phyloP scores from a whole-genome alignment of 2,113 vertebrate species.

The Mungos mungo region DNA sequence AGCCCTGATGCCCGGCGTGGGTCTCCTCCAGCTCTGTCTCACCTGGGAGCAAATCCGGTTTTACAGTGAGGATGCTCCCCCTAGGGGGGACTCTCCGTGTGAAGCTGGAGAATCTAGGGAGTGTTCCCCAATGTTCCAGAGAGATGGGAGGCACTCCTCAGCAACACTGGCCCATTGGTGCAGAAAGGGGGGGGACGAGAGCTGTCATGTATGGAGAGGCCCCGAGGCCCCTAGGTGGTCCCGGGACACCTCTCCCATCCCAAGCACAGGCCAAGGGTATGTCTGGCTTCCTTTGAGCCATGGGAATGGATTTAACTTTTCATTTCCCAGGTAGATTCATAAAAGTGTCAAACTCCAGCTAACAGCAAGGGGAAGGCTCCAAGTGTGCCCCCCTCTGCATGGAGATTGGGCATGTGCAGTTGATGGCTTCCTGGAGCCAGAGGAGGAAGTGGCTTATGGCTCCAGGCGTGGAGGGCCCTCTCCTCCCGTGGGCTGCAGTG shows the following conservation, averaged over 20 bases:
- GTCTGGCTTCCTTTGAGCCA: neutral
- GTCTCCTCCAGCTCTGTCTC: neutral
- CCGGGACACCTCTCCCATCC: neutral
- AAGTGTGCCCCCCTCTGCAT: accelerated
- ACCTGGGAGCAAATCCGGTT: neutral
- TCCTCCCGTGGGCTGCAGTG: accelerated
- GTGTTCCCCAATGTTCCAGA: neutral
- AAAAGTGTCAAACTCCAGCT: neutral
- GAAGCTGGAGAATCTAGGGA: neutral
- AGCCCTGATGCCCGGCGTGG: too few species aligned
- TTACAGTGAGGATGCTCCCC: neutral
- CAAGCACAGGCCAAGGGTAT: accelerated
- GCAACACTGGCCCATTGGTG: accelerated
- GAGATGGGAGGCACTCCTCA: too few species aligned
- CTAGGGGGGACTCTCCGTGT: neutral
- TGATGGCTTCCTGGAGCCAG: accelerated
- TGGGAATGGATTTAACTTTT: neutral
- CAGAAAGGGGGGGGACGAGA: neutral
- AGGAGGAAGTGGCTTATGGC: neutral
- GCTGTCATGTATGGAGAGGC: too few species aligned
- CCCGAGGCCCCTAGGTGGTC: neutral
- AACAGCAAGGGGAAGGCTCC: neutral
- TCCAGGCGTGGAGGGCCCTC: neutral
- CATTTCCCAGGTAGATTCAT: neutral
- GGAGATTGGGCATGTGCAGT: too few species aligned